Evolutionary conservation across 1,140 invertebrate species (phyloP).

Genomic region (Zaprionus capensis): DNA sequence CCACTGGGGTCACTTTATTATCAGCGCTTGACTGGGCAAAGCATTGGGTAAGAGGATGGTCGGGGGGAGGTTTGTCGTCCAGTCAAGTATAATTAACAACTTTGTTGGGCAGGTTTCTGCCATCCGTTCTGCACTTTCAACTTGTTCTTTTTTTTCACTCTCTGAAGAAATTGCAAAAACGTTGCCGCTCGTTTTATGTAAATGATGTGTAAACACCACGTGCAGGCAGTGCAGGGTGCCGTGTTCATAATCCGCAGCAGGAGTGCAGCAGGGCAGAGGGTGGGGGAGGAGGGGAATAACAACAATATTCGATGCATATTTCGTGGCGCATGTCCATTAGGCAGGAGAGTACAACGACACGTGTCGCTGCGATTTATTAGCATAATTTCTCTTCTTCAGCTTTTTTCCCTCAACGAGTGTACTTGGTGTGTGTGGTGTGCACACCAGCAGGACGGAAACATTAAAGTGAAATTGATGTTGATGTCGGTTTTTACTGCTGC

Average conservation of each 20-base stretch:
- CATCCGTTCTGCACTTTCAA: background rate
- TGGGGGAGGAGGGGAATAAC: constrained; percentile 2
- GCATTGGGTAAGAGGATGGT: background rate
- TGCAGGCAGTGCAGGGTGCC: constrained; percentile 44
- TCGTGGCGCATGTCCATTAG: constrained; percentile 76
- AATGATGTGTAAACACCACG: constrained; percentile 82
- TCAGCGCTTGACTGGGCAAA: constrained; percentile 53
- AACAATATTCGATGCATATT: constrained; percentile 74
- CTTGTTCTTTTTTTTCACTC: background rate
- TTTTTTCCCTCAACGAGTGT: constrained; percentile 10
- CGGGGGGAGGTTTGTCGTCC: constrained; percentile 48
- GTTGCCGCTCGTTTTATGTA: constrained; percentile 74
- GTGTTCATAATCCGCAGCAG: constrained; percentile 31
- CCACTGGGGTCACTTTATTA: constrained; percentile 43
- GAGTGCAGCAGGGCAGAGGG: constrained; percentile 40
- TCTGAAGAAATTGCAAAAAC: constrained; percentile 61
- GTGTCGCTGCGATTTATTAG: constrained; percentile 80
- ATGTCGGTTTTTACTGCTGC: constrained; percentile 27
- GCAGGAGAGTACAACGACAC: constrained; percentile 67
- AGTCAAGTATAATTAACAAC: constrained; percentile 83
- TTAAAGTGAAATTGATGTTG: constrained; percentile 79
- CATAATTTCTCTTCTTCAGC: constrained; percentile 78
- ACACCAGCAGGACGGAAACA: constrained; percentile 58
- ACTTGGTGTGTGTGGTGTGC: background rate
- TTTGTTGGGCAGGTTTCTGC: constrained; percentile 68